Evolutionary conservation across 2,113 vertebrate genomes (phyloP).

Genomic region (Tachuris rubrigastra): DNA sequence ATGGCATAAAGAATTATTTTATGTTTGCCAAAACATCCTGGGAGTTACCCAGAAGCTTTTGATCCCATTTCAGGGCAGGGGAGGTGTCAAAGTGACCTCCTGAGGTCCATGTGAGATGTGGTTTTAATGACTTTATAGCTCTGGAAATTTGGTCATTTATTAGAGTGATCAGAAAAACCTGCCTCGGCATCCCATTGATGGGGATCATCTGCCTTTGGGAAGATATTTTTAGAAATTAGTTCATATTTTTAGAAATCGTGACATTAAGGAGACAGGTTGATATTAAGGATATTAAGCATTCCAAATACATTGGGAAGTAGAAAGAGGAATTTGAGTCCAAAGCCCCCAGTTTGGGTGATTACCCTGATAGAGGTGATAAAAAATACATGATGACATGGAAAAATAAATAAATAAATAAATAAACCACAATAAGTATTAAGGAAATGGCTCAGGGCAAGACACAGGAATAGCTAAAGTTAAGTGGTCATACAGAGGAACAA

Average conservation of each 20-base stretch:
- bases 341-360: neutral
- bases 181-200: neutral
- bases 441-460: neutral
- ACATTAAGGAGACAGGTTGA: neutral
- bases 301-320: neutral
- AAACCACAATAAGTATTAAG: neutral
- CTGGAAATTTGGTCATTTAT: neutral
- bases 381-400: neutral
- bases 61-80: neutral
- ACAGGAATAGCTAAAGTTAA: neutral
- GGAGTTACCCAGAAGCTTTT: neutral
- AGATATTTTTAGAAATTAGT: neutral
- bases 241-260: neutral
- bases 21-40: neutral
- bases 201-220: neutral
- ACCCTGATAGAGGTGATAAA: neutral
- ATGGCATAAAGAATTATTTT: neutral
- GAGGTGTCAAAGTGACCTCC: neutral
- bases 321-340: neutral
- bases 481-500: neutral
- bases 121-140: neutral
- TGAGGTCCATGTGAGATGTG: neutral
- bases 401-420: too few relatives aligned
- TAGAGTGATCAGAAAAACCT: neutral
- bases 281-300: neutral